Percentiles rank a stretch among this genome's conserved stretches.
Conservation (phyloP, 2,113 vertebrate species). For the Rhynchomys soricoides region DNA sequence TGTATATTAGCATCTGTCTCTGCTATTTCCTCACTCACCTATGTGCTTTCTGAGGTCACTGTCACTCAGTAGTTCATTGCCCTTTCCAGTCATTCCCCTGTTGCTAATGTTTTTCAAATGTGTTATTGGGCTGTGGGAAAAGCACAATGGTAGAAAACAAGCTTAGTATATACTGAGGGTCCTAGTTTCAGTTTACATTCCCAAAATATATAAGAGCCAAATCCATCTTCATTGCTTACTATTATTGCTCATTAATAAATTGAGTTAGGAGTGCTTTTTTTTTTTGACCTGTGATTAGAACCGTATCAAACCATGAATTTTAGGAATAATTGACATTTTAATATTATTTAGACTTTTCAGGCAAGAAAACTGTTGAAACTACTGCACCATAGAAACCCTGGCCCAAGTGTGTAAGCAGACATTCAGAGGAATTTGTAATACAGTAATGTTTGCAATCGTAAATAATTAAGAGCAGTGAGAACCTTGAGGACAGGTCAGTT, state of each 20-base stretch:
- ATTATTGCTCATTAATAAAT: not conserved
- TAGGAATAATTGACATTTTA: not conserved
- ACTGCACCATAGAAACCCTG: not conserved
- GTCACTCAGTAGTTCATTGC: not conserved
- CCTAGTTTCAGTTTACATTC: not conserved
- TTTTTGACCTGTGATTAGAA: not conserved
- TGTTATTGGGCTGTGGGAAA: not conserved
- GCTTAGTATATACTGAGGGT: not conserved
- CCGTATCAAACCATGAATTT: not conserved
- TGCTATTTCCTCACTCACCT: not conserved
- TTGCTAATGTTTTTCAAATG: not conserved
- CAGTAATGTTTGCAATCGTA: not conserved
- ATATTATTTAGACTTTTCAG: not conserved
- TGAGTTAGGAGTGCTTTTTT: not conserved
- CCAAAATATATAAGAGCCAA: not conserved
- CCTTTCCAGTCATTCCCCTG: not conserved
- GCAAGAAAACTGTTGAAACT: not conserved
- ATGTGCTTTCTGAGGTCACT: not conserved
- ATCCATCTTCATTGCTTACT: not conserved
- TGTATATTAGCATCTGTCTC: not conserved
- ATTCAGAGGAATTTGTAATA: not conserved
- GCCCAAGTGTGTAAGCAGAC: not conserved
- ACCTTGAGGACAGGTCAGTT: not conserved
- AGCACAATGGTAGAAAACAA: not conserved
- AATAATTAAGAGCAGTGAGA: not conserved